Conservation (phyloP, 2,113 vertebrate species). For the Antechinus stuartii region DNA sequence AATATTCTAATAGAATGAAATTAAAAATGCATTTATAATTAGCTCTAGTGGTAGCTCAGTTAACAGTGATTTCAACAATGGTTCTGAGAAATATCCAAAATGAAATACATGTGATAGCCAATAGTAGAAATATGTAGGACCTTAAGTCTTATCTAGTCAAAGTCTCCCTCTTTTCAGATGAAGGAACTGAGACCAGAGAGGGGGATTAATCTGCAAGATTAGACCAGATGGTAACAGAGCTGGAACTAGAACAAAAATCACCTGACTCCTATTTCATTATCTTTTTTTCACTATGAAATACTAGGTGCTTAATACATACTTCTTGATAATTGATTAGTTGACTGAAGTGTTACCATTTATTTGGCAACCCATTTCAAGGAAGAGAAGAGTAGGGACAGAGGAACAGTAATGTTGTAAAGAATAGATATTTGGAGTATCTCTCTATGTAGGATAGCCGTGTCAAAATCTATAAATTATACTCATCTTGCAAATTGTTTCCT, state of each 20-base stretch:
- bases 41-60: neutral
- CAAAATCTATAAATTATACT: neutral
- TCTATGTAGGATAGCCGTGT: neutral
- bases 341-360: neutral
- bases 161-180: neutral
- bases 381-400: neutral
- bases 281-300: neutral
- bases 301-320: neutral
- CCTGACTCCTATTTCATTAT: neutral
- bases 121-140: neutral
- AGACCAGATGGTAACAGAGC: neutral
- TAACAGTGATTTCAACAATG: neutral
- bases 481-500: neutral
- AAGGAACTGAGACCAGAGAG: neutral
- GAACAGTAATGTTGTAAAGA: neutral
- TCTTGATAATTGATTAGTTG: neutral
- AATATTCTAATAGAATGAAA: neutral
- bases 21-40: neutral
- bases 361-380: neutral
- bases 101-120: neutral
- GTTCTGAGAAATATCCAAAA: neutral
- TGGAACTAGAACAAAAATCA: neutral
- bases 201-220: neutral
- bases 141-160: neutral
- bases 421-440: neutral